A percentile compares a stretch with the other conserved stretches of the same genome.
Conservation (phyloP, 2,888 invertebrate species). For the Noctua fimbriata region DNA sequence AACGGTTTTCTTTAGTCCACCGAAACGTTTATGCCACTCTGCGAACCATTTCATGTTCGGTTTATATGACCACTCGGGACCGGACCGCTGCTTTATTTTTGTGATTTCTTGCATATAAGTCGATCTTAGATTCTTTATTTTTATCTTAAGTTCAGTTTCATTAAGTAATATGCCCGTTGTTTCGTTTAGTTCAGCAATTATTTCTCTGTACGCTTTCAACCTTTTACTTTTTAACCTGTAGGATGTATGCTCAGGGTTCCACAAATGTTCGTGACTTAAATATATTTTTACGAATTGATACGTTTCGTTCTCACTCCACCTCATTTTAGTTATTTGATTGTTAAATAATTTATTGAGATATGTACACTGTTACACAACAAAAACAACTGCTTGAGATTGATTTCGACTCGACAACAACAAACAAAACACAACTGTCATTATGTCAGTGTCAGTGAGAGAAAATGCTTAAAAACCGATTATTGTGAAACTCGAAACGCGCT, state of each 20-base stretch:
- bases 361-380: slow-evolving; percentile 32
- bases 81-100: slow-evolving; percentile 79
- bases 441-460: not conserved
- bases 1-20: slow-evolving; percentile 58
- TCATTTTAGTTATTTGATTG: slow-evolving; percentile 70
- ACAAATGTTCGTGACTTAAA: slow-evolving; percentile 81
- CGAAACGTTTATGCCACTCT: slow-evolving; percentile 76
- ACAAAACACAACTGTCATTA: slow-evolving; percentile 37
- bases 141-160: slow-evolving; percentile 76
- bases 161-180: slow-evolving; percentile 77
- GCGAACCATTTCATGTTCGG: slow-evolving; percentile 81
- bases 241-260: slow-evolving; percentile 81
- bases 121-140: slow-evolving; percentile 80
- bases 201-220: slow-evolving; percentile 77
- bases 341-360: not conserved
- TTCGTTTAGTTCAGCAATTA: slow-evolving; percentile 76
- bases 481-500: not conserved
- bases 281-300: slow-evolving; percentile 86
- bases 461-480: not conserved
- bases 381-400: slow-evolving; percentile 7
- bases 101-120: slow-evolving; percentile 81
- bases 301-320: slow-evolving; percentile 86
- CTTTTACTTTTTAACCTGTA: slow-evolving; percentile 80
- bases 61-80: slow-evolving; percentile 72
- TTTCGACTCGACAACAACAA: slow-evolving; percentile 33